Conservation (phyloP, 2,113 vertebrate genomes). For the Phoenicopterus ruber region DNA sequence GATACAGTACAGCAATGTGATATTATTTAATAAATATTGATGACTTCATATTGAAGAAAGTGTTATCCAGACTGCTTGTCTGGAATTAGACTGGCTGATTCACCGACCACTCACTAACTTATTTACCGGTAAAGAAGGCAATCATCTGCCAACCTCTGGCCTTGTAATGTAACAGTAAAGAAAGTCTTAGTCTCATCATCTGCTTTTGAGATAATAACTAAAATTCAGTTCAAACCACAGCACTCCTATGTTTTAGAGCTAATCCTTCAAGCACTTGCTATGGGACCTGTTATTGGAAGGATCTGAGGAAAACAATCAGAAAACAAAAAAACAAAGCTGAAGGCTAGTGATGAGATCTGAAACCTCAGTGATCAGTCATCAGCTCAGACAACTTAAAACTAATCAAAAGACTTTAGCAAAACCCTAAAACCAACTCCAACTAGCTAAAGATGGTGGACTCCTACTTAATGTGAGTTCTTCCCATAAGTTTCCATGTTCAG, state of each 20-base stretch:
- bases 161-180: not conserved
- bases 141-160: not conserved
- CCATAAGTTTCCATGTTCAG: not conserved
- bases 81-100: not conserved
- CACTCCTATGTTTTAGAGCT: not conserved
- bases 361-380: not conserved
- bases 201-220: not conserved
- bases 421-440: not conserved
- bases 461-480: not conserved
- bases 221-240: not conserved
- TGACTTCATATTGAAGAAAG: not conserved
- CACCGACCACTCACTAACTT: not conserved
- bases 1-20: not conserved
- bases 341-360: not conserved
- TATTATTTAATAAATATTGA: not conserved
- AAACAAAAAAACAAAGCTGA: not conserved
- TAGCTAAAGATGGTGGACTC: not conserved
- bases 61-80: not conserved
- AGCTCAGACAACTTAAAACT: not conserved
- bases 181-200: not conserved
- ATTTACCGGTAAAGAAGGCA: not conserved
- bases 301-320: not conserved
- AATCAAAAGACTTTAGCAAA: not conserved
- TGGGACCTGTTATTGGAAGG: not conserved
- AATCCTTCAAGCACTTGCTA: not conserved